Conservation (phyloP, 1,140 invertebrate genomes). For the Manduca sexta region DNA sequence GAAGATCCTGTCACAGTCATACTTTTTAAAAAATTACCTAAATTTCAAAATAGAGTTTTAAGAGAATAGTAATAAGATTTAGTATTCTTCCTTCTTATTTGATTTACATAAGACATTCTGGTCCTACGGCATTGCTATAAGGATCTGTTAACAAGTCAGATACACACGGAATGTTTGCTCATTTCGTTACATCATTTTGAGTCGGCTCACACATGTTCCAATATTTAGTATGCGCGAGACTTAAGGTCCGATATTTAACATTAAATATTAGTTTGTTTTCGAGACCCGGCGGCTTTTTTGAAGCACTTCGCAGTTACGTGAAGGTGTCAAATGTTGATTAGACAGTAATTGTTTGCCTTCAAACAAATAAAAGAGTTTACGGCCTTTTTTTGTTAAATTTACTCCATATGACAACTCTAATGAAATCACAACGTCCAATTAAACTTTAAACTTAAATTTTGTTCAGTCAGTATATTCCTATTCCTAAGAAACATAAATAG, state of each 20-base stretch:
- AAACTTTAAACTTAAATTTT: too few relatives aligned
- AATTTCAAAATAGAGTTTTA: slow-evolving; percentile 8
- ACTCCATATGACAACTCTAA: too few relatives aligned
- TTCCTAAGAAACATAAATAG: too few relatives aligned
- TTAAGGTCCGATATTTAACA: slow-evolving; percentile 59
- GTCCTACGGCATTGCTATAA: slow-evolving; percentile 25
- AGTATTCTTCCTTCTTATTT: slow-evolving; percentile 1
- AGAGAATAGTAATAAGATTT: slow-evolving; percentile 6
- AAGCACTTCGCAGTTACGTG: slow-evolving; percentile 49
- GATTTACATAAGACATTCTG: slow-evolving; percentile 20
- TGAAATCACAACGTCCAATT: too few relatives aligned
- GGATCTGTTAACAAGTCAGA: slow-evolving; percentile 62
- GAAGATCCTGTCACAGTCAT: too few relatives aligned
- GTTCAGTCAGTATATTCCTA: too few relatives aligned
- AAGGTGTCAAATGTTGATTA: slow-evolving; percentile 41
- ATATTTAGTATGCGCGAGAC: slow-evolving; percentile 63
- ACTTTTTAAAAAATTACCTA: too few relatives aligned
- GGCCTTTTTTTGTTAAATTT: not conserved
- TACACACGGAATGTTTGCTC: slow-evolving; percentile 59
- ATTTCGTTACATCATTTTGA: slow-evolving; percentile 63
- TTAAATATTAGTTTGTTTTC: slow-evolving; percentile 64
- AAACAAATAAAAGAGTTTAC: slow-evolving; percentile 5
- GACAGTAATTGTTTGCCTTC: slow-evolving; percentile 28
- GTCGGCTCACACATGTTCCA: slow-evolving; percentile 51
- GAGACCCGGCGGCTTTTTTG: slow-evolving; percentile 41